Base-by-base conservation (phyloP, 2,888 invertebrate species). In the Lepidocyrtinus sp. region DNA sequence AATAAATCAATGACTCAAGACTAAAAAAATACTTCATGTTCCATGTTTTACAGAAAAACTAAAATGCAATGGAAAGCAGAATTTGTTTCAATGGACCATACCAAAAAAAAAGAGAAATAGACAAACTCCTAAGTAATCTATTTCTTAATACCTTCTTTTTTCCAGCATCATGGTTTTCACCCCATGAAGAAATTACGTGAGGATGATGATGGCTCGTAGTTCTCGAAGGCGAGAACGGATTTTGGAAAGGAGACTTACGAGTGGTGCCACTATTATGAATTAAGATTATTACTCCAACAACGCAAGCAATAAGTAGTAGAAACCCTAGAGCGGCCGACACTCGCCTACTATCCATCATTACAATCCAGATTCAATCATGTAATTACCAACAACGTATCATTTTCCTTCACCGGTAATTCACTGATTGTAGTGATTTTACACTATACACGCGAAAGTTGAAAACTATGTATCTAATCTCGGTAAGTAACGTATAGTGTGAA, bases 211-310 rank as follows among this genome's bases (percentile, higher is more conserved):
- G 50, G n/a, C n/a, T n/a, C 2, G 2, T 50, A 15, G 50, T 50
- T 2, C 5, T 50, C 50, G 50, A 50, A 50, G 50, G 15, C 50
- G 50, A 50, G 17, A 50, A 50, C 15, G 50, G 72, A 68, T 50
- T 64, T 64, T 72, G 67, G 19, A 62, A 36, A 9, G 75, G 72
- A 12, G 79, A 74, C 25, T 50, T 68, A 45, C 82, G 63, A 3
- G 75, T 26, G 0, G 82, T 70, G 50, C 79, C 83, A 62, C 83
- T 78, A 22, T 82, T 82, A 64, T 84, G 77, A 62, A 86, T 83
- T 17, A 86, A 61, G 15, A 85, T 78, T 36, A 84, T 79, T 21
- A 86, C 82, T 59, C 85, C 85, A 19, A 85, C 78, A 63, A 86
- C 75, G 73, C 85, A 84, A 15, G 82, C 81, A 64, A 85, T 83